A percentile compares a stretch with the other conserved stretches of the same genome.
Conservation (phyloP, 2,888 invertebrate genomes). For the Drosophila vallismaia region DNA sequence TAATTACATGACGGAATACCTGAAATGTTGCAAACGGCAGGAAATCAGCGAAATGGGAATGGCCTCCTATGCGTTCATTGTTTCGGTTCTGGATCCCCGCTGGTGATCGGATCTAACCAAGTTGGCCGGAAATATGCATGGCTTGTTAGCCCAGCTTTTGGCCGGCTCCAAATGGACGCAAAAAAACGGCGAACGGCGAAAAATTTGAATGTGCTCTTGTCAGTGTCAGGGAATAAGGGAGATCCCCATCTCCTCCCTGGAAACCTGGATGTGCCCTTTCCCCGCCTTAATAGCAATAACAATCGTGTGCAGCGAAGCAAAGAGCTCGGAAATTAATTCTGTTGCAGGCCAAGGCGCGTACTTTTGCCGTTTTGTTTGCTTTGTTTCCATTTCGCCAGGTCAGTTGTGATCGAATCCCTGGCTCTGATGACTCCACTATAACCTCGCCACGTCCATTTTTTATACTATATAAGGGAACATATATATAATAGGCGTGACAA, state of each 20-base stretch:
- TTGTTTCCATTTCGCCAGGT: conserved; percentile 68
- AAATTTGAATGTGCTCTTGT: conserved; percentile 68
- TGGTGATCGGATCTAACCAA: conserved; percentile 28
- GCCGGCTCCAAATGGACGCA: conserved; percentile 64
- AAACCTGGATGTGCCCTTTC: no score
- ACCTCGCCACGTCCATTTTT: conserved; percentile 42
- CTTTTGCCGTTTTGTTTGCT: conserved; percentile 66
- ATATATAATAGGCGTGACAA: conserved; percentile 78
- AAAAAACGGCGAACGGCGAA: conserved; percentile 16
- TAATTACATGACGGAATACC: conserved; percentile 73
- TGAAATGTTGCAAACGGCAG: conserved; percentile 59
- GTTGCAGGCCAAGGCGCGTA: conserved; percentile 59
- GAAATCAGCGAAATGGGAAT: conserved; percentile 62
- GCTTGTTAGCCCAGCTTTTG: conserved; percentile 59
- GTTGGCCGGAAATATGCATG: conserved; percentile 76
- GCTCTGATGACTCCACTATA: conserved; percentile 68
- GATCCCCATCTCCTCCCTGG: conserved; percentile 33
- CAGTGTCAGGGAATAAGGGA: conserved; percentile 60
- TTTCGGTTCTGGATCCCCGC: conserved; percentile 15
- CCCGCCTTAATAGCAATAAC: not conserved
- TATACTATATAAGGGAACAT: conserved; percentile 15
- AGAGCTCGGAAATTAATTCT: conserved; percentile 62
- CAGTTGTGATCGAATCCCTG: conserved; percentile 60
- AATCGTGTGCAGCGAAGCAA: conserved; percentile 66
- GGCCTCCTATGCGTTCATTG: conserved; percentile 3